Base-by-base conservation (phyloP, 2,888 invertebrate species). In the Lycocerus yunnanus region DNA sequence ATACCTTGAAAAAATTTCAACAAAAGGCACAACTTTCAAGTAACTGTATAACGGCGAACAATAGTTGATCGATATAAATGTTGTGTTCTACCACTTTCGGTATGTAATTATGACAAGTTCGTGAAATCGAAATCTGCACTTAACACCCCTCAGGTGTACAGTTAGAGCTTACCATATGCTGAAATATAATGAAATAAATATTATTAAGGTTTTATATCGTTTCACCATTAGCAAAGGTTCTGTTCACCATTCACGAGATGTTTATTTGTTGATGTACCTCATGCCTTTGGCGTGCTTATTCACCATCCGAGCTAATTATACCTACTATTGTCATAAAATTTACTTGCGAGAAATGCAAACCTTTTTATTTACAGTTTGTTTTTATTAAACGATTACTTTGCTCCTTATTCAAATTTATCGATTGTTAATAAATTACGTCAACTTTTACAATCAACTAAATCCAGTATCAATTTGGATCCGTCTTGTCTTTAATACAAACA, bases 161-260 rank as follows among this genome's bases (percentile, higher is more conserved):
- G 81, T 78, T 81, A 83, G 82, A 80, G 81, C 79, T 73, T 79
- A 80, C 84, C 85, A 85, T 85, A 83, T 85, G 85, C 81, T 80
- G 66, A 72, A 72, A 72, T 72, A 69, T 69, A 20, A 70, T 58
- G 61, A 71, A 73, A 71, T 71, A 18, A 63, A 73, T 76, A 73
- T 72, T 76, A 16, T 59, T 79, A 79, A 79, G 80, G 77, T 81
- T 83, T 84, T 80, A 80, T 79, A 77, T 79, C 78, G 80, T 80
- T 77, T 77, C 84, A 82, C 84, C 84, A 85, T 85, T 85, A 85
- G 82, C 81, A 80, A 77, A 80, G 80, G 82, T 82, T 82, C 82
- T 81, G 16, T 83, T 78, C 81, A 73, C 79, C 77, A 78, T 80
- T 80, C 76, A 70, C 68, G 67, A 68, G 60, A 80, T 81, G 80